Conservation (phyloP, 2,888 invertebrate species). For the Salticus scenicus region DNA sequence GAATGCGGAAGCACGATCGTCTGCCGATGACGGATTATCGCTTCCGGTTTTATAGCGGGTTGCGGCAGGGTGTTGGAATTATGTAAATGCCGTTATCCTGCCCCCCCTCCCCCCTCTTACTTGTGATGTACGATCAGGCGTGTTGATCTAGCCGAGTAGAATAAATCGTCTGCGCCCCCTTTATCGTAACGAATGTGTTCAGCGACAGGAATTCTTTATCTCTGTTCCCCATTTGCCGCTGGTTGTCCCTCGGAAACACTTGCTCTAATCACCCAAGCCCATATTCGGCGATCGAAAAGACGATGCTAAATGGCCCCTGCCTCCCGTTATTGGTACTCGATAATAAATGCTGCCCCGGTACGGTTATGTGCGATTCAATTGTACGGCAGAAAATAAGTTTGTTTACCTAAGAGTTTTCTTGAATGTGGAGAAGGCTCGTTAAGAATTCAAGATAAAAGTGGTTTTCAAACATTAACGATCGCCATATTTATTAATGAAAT, state of each 20-base stretch:
- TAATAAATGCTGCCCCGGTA: conserved; percentile 2
- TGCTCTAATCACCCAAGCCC: conserved; percentile 11
- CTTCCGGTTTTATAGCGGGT: conserved; percentile 69
- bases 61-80: conserved; percentile 56
- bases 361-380: no score
- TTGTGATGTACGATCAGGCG: conserved; percentile 63
- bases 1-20: conserved; percentile 63
- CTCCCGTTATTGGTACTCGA: not conserved
- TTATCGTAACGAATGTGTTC: conserved; percentile 61
- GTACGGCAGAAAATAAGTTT: not conserved
- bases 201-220: conserved; percentile 56
- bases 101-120: not conserved
- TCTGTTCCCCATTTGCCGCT: conserved; percentile 36
- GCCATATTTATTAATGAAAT: no score
- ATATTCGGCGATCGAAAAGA: not conserved
- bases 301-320: not conserved
- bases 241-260: not conserved
- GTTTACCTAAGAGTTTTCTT: not conserved
- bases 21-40: conserved; percentile 68
- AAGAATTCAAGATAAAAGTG: not conserved
- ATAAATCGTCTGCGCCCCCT: conserved; percentile 45
- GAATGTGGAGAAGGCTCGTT: not conserved
- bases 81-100: conserved; percentile 42
- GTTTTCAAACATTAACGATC: not conserved
- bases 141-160: conserved; percentile 56